These are phyloP conservation scores for Drosophila vallismaia DNA, from an alignment of 2,888 invertebrate genomes.

Conservation along the genomic window DNA sequence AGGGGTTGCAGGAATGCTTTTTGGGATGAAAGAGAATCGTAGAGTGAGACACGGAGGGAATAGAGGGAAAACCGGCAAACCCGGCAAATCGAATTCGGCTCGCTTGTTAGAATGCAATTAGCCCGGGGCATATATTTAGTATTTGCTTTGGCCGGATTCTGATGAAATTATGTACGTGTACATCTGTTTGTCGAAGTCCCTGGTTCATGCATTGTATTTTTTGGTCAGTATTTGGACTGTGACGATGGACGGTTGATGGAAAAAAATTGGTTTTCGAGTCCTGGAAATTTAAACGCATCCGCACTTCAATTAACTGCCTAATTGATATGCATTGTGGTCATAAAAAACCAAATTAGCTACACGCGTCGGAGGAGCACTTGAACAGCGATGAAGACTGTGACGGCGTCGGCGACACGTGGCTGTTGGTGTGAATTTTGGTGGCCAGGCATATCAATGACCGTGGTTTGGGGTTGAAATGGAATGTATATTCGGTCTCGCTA, in stretches of 20 bases:
- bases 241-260: conserved; percentile 16
- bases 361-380: conserved; percentile 63
- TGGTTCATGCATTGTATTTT: conserved; percentile 10
- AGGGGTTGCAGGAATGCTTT: conserved; percentile 57
- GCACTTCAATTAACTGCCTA: conserved; percentile 65
- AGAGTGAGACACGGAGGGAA: conserved; percentile 10
- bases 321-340: conserved; percentile 67
- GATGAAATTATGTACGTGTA: conserved; percentile 58
- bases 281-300: conserved; percentile 23
- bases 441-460: conserved; percentile 5
- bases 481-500: not conserved
- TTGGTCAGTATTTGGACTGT: conserved; percentile 22
- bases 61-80: conserved; percentile 16
- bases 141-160: conserved; percentile 62
- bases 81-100: conserved; percentile 79
- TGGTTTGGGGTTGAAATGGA: not conserved
- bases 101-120: conserved; percentile 83
- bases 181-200: conserved; percentile 41
- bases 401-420: conserved; percentile 46
- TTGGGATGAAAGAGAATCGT: not conserved
- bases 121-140: conserved; percentile 71
- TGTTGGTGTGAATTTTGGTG: conserved; percentile 53
- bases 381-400: conserved; percentile 22
- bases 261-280: conserved; percentile 4
- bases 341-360: conserved; percentile 57